A percentile compares a stretch with the other conserved stretches of the same genome.
Conservation (phyloP, 1,140 invertebrate species). For the Drosophila pseudoananassae region DNA sequence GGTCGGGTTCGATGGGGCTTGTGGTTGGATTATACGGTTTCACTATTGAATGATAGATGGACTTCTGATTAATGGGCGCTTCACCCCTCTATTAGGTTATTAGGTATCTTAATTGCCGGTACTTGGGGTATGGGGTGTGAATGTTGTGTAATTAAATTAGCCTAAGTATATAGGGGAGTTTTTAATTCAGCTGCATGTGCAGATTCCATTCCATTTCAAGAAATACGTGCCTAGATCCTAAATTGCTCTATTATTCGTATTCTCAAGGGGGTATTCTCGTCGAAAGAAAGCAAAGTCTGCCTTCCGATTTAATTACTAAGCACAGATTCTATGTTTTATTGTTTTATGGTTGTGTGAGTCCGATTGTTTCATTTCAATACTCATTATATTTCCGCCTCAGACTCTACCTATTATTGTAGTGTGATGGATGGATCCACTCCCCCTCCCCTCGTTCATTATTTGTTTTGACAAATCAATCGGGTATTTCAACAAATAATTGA, state of each 20-base stretch:
- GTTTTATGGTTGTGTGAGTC: background rate
- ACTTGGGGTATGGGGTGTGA: background rate
- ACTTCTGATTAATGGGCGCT: constrained; percentile 17
- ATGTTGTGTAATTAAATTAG: constrained; percentile 11
- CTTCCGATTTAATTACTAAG: background rate
- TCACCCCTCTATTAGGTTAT: constrained; percentile 18
- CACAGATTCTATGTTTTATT: background rate
- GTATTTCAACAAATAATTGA: constrained; percentile 1
- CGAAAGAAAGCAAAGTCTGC: background rate
- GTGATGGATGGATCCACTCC: background rate
- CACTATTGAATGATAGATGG: background rate
- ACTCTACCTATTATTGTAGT: background rate
- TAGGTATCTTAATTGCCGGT: background rate
- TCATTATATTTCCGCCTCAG: background rate
- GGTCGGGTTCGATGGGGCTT: constrained; percentile 5
- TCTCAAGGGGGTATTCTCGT: constrained; percentile 7
- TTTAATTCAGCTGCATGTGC: constrained; percentile 14
- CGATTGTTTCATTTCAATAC: background rate
- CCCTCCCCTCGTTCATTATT: background rate
- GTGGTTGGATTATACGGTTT: constrained; percentile 2
- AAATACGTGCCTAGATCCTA: constrained; percentile 20
- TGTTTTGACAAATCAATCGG: background rate
- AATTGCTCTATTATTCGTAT: constrained; percentile 14
- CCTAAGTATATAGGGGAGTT: background rate
- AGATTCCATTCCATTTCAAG: background rate